Evolutionary conservation across 2,797 vertebrate species (phyloP).

Genomic region (Xenops minutus): DNA sequence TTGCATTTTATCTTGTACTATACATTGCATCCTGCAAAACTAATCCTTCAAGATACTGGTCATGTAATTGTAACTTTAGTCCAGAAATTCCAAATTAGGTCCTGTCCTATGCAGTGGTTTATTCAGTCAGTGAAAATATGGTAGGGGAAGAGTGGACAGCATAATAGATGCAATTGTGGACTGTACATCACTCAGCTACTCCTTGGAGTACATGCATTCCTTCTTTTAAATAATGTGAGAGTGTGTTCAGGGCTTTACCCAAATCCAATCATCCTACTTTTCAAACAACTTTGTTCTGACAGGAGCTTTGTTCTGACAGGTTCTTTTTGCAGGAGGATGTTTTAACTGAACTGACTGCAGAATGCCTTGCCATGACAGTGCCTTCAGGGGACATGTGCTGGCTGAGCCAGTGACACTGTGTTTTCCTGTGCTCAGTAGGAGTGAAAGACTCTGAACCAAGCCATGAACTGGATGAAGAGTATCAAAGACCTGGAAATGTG

Average conservation of each 20-base stretch:
- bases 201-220: not conserved
- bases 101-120: not conserved
- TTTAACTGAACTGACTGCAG: not conserved
- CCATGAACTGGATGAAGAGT: accelerated
- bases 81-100: not conserved
- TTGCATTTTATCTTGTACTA: not conserved
- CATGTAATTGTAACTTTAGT: not conserved
- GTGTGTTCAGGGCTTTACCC: not conserved
- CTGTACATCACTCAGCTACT: not conserved
- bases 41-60: not conserved
- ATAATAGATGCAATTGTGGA: not conserved
- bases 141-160: not conserved
- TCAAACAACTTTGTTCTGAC: not conserved
- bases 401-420: not conserved
- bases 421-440: not conserved
- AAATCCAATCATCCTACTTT: not conserved
- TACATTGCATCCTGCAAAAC: not conserved
- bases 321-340: not conserved
- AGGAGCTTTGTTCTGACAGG: not conserved
- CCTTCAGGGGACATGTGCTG: not conserved
- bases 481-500: not conserved
- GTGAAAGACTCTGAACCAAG: not conserved
- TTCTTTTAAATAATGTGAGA: not conserved
- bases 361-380: not conserved
- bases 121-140: not conserved